Evolutionary conservation across 2,797 vertebrate genomes (phyloP).

Genomic region (Pangasius krempfi): DNA sequence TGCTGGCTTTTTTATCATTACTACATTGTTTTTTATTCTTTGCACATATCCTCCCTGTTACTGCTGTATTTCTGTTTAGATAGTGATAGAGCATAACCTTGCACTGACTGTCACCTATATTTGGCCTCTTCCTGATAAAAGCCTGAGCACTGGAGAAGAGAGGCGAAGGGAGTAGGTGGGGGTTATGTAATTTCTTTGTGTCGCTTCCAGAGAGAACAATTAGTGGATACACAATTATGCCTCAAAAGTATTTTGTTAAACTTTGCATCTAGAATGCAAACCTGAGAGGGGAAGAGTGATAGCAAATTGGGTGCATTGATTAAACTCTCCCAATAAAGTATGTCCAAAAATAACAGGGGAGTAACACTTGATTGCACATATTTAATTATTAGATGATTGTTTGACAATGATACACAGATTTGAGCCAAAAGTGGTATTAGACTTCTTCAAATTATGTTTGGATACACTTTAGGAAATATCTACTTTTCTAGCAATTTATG

Average conservation of each 20-base stretch:
- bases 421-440: not conserved
- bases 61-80: slow-evolving; percentile 49
- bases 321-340: slow-evolving; percentile 4
- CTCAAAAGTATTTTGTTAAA: slow-evolving; percentile 47
- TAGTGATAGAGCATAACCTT: slow-evolving; percentile 50
- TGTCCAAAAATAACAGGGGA: not conserved
- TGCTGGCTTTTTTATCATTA: slow-evolving; percentile 29
- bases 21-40: slow-evolving; percentile 46
- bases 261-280: slow-evolving; percentile 27
- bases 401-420: not conserved
- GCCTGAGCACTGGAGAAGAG: slow-evolving; percentile 44
- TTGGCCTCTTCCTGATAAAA: slow-evolving; percentile 58
- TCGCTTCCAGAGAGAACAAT: slow-evolving; percentile 65
- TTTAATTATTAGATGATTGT: not conserved
- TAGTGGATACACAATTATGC: slow-evolving; percentile 62
- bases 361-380: not conserved
- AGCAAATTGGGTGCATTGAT: slow-evolving; percentile 6
- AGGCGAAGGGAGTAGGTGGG: slow-evolving; percentile 43
- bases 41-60: slow-evolving; percentile 42
- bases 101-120: slow-evolving; percentile 56
- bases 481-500: not conserved
- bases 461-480: not conserved
- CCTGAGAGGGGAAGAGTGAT: slow-evolving; percentile 21
- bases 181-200: slow-evolving; percentile 63
- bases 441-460: not conserved